Evolutionary conservation across 2,797 vertebrate genomes (phyloP).

Genomic region (Amblyopsis hoosieri): DNA sequence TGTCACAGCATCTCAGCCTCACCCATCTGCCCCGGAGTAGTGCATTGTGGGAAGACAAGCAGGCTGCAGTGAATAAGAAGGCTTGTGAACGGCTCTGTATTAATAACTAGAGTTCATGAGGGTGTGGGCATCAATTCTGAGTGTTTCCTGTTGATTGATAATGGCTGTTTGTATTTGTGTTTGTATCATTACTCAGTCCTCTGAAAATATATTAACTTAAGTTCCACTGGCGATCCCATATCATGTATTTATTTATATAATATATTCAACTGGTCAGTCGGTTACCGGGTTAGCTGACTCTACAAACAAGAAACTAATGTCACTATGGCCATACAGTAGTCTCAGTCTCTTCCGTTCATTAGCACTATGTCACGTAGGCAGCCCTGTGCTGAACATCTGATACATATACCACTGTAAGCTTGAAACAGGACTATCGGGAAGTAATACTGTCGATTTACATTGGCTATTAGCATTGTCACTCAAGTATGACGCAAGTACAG

Average conservation of each 20-base stretch:
- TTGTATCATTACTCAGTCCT: neutral
- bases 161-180: neutral
- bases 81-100: constrained; percentile 46
- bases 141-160: neutral
- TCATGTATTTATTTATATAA: neutral
- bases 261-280: neutral
- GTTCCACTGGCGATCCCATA: neutral
- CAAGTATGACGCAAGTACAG: too few relatives aligned
- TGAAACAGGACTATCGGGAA: too few relatives aligned
- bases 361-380: too few relatives aligned
- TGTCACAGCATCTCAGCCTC: constrained; percentile 62
- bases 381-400: too few relatives aligned
- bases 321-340: neutral
- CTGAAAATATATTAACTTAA: neutral
- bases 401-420: too few relatives aligned
- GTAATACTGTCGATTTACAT: too few relatives aligned
- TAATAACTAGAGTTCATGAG: constrained; percentile 38
- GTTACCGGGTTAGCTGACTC: neutral
- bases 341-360: too few relatives aligned
- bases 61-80: constrained; percentile 45
- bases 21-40: constrained; percentile 59
- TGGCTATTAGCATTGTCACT: too few relatives aligned
- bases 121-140: constrained; percentile 25
- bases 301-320: neutral
- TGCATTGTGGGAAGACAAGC: constrained; percentile 54